Evolutionary conservation across 1,140 invertebrate genomes (phyloP), one percentile per base, ranked within the genome.

Genomic region (Venturia canescens): DNA sequence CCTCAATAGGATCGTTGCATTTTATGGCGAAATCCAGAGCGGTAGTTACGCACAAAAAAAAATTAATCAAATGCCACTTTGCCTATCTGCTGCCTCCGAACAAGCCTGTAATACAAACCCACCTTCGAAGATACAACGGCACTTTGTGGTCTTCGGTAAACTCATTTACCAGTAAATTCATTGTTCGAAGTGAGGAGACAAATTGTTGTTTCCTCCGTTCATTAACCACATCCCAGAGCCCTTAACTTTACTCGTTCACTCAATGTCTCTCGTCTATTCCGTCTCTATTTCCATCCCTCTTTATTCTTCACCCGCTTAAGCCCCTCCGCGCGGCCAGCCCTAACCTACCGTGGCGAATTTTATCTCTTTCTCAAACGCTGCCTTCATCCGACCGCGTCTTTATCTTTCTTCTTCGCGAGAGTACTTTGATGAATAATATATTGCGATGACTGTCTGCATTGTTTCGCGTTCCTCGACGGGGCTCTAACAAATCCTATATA

Each of bases 351-450:
- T n/a, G 16, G 23, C 29, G 13, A 72, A 21, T 44, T 71, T 44
- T 71, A 0, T 74, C 29, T 16, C 27, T n/a, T n/a, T 27, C 53
- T 26, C 26, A n/a, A 3, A 53, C n/a, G 18, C 53, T 63, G 60
- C 72, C 27, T 13, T 9, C 60, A 63, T 23, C 27, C 18, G 18
- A 53, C n/a, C 6, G 21, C 60, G 6, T 26, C 53, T 13, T 38
- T 76, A 29, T 76, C 38, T 60, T 18, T 26, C 53, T 74, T n/a
- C 71, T 53, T 9, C n/a, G n/a, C n/a, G n/a, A 3, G 16, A 18
- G 87, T 83, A 83, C 84, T 86, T 76, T 86, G 84, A 88, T 88
- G 87, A 88, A 88, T 88, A 88, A 88, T 88, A 88, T 88, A 84
- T 86, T 82, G 78, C 87, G 79, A 85, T 83, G 83, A 78, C 70